Evolutionary conservation across 2,113 vertebrate species (phyloP).

Genomic region (Thunnus thynnus): DNA sequence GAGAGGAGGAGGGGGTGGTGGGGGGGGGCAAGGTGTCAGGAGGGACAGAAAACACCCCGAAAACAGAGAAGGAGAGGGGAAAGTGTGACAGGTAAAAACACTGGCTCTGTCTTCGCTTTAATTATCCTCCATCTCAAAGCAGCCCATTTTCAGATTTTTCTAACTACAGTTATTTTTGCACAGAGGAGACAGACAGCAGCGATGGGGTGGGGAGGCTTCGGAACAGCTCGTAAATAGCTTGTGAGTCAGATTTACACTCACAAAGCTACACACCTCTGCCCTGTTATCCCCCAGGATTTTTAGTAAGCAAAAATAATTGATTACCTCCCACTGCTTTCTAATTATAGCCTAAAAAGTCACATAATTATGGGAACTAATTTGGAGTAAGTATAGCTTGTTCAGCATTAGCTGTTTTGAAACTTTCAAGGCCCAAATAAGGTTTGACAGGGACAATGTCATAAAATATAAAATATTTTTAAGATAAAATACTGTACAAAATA

Average conservation of each 20-base stretch:
- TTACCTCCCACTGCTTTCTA: conserved; percentile 41
- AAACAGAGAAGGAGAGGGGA: conserved; percentile 6
- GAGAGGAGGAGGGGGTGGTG: not conserved
- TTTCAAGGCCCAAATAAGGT: not conserved
- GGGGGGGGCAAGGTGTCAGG: conserved; percentile 56
- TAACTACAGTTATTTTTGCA: conserved; percentile 63
- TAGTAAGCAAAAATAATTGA: conserved; percentile 46
- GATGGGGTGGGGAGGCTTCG: conserved; percentile 32
- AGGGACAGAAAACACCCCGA: conserved; percentile 58
- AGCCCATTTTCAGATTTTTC: conserved; percentile 48
- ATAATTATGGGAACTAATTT: conserved; percentile 17
- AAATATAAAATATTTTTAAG: too few relatives aligned
- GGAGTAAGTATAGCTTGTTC: conserved; percentile 20
- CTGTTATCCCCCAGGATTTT: conserved; percentile 42
- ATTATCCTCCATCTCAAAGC: conserved; percentile 54
- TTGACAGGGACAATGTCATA: too few relatives aligned
- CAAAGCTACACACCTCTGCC: conserved; percentile 26
- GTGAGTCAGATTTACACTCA: conserved; percentile 51
- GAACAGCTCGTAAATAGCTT: conserved; percentile 45
- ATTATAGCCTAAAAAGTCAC: conserved; percentile 25
- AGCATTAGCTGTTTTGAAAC: conserved; percentile 5
- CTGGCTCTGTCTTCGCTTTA: conserved; percentile 37
- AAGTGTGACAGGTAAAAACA: conserved; percentile 50
- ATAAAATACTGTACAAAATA: too few relatives aligned
- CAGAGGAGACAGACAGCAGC: conserved; percentile 25